phyloP scores from a whole-genome alignment of 2,797 vertebrate genomes.

The Silurus aristotelis region DNA sequence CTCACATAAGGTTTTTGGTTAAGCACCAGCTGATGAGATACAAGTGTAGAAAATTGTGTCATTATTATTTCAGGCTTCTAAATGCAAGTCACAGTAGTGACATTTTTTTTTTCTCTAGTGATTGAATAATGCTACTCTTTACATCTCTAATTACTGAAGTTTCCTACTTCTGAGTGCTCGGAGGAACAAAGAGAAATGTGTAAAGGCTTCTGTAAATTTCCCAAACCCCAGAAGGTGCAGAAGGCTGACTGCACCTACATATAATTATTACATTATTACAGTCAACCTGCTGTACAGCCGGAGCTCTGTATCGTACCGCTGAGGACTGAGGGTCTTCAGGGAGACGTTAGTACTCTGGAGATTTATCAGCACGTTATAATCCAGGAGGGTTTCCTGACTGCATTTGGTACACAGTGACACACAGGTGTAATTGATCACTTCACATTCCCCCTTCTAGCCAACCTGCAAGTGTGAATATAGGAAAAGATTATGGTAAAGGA shows the following conservation, averaged over 20 bases:
- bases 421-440: constrained; percentile 22
- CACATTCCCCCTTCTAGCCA: constrained; percentile 12
- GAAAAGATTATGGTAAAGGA: background rate
- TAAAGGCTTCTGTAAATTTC: constrained; percentile 21
- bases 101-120: background rate
- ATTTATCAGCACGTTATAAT: constrained; percentile 16
- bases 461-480: background rate
- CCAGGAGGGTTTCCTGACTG: constrained; percentile 22
- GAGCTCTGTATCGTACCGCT: background rate
- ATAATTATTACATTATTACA: background rate
- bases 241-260: background rate
- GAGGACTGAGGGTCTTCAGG: background rate
- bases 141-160: background rate
- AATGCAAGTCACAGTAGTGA: background rate
- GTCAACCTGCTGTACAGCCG: background rate
- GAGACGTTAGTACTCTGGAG: background rate
- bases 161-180: constrained; percentile 4
- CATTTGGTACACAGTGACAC: constrained; percentile 11
- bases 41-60: background rate
- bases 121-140: background rate
- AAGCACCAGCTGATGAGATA: background rate
- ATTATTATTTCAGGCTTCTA: background rate
- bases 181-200: constrained; percentile 15
- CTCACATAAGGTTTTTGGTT: background rate
- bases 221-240: background rate